A percentile compares a stretch with the other conserved stretches of the same genome.
phyloP scores from a whole-genome alignment of 1,140 invertebrate species.

The Drosophila mauritiana region DNA sequence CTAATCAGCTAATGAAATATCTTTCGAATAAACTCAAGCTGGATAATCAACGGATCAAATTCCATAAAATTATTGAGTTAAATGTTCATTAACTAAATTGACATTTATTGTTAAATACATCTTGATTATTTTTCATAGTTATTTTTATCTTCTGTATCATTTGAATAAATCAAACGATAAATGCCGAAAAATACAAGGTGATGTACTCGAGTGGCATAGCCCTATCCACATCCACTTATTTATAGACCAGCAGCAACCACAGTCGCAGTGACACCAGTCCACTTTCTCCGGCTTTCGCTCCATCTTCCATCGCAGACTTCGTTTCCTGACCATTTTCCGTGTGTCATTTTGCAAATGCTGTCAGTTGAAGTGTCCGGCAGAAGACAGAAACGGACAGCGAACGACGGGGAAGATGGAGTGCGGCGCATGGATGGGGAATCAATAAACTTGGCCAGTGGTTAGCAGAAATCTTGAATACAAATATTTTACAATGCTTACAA shows the following conservation, averaged over 20 bases:
- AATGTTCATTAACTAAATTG: no score
- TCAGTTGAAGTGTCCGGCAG: constrained; percentile 63
- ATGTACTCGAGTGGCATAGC: constrained; percentile 8
- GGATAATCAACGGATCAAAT: no score
- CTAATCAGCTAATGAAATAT: no score
- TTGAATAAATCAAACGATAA: background rate
- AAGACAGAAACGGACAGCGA: constrained; percentile 2
- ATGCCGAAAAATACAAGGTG: background rate
- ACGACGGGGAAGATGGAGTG: constrained; percentile 12
- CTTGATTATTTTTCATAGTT: background rate
- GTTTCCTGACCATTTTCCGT: constrained; percentile 50
- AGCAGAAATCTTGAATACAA: constrained; percentile 70
- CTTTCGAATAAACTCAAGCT: no score
- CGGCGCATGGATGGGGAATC: constrained; percentile 49
- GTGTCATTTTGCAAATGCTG: constrained; percentile 76
- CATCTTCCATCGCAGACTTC: constrained; percentile 29
- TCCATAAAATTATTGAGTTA: no score
- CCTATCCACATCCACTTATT: constrained; percentile 8
- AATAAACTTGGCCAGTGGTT: constrained; percentile 72
- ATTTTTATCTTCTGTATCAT: background rate
- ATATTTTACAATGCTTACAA: constrained; percentile 81
- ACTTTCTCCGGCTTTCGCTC: constrained; percentile 10
- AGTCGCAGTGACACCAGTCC: constrained; percentile 21
- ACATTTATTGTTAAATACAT: no score
- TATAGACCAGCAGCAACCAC: constrained; percentile 26